These are phyloP conservation scores for Alligator sinensis DNA, from an alignment of 2,113 vertebrate species.

Conservation along the genomic window DNA sequence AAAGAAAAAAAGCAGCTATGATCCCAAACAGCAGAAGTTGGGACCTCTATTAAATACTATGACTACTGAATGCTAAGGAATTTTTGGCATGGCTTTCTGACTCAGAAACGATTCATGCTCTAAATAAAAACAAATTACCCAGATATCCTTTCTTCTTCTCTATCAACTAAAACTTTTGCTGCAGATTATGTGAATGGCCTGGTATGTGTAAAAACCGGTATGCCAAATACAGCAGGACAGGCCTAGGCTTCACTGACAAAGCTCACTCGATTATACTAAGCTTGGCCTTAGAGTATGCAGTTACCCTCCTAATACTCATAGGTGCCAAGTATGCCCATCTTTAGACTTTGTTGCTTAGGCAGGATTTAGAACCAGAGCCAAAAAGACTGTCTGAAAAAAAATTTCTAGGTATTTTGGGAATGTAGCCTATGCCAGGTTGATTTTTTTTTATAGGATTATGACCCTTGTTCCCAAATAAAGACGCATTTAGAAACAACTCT, in stretches of 20 bases:
- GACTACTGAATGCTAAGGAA: background rate
- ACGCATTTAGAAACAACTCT: background rate
- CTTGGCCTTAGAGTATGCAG: background rate
- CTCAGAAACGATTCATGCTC: background rate
- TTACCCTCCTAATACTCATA: background rate
- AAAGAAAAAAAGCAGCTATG: background rate
- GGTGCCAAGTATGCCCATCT: fast-evolving
- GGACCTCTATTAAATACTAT: background rate
- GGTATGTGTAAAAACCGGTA: background rate
- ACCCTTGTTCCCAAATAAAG: background rate
- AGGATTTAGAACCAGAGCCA: background rate
- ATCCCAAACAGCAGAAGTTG: background rate
- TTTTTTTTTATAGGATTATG: background rate
- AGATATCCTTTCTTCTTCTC: background rate
- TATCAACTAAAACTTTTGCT: background rate
- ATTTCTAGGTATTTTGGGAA: background rate
- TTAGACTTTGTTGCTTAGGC: background rate
- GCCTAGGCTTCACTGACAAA: background rate
- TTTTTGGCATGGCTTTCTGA: background rate
- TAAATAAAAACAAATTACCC: background rate
- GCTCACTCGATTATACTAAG: background rate
- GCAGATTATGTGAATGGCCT: background rate
- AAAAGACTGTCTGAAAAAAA: background rate
- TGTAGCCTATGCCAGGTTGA: background rate
- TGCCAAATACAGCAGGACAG: background rate